Evolutionary conservation across 1,140 invertebrate species (phyloP).

Genomic region (Drosophila erecta): DNA sequence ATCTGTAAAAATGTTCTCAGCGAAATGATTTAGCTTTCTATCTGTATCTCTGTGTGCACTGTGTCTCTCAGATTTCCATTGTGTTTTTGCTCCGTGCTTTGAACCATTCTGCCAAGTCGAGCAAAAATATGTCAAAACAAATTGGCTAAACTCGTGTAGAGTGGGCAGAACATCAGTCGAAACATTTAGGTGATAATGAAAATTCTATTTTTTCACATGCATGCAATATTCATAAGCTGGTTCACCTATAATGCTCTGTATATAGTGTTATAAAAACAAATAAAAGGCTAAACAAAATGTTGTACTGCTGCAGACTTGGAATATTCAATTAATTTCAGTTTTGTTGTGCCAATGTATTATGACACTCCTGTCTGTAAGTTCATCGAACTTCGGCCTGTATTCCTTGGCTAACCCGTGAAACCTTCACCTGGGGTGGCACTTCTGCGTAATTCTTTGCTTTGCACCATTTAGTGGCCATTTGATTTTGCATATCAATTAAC

Average conservation of each 20-base stretch:
- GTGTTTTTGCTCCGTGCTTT: conserved; percentile 50
- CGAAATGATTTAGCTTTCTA: conserved; percentile 47
- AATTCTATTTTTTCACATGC: not conserved
- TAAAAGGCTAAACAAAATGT: too few species aligned
- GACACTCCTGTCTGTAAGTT: conserved; percentile 5
- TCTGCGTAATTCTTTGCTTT: conserved; percentile 44
- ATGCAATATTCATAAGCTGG: too few species aligned
- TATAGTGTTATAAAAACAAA: too few species aligned
- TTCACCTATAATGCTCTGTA: too few species aligned
- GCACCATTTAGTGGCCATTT: conserved; percentile 64
- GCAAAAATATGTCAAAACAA: conserved; percentile 55
- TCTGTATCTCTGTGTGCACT: conserved; percentile 18
- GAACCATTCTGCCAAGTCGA: conserved; percentile 47
- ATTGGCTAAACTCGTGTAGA: conserved; percentile 17
- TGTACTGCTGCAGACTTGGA: not conserved
- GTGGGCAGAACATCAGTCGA: not conserved
- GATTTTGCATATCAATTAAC: conserved; percentile 71
- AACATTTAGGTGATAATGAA: conserved; percentile 18
- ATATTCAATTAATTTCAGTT: not conserved
- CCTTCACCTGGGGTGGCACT: conserved; percentile 44
- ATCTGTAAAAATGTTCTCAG: conserved; percentile 45
- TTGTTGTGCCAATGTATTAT: not conserved
- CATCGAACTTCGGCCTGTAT: conserved; percentile 19
- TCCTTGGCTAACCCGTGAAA: conserved; percentile 3
- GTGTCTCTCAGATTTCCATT: conserved; percentile 5